Evolutionary conservation across 2,797 vertebrate genomes (phyloP).

Genomic region (Cyclura pinguis): DNA sequence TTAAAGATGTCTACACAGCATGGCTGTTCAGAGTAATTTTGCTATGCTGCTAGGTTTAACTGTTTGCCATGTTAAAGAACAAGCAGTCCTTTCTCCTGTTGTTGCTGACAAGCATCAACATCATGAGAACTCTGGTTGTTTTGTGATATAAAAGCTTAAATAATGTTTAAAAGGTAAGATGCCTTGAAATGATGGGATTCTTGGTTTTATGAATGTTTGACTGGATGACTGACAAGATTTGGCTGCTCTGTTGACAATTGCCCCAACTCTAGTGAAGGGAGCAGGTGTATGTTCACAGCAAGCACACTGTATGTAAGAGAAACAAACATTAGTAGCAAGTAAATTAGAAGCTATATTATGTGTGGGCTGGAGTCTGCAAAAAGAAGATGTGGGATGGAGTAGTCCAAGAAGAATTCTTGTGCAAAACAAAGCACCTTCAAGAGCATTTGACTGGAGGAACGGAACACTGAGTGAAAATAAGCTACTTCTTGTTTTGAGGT

Average conservation of each 20-base stretch:
- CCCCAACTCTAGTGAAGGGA: not conserved
- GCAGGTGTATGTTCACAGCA: too few relatives aligned
- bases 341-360: not conserved
- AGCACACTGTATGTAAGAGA: not conserved
- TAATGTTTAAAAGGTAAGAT: not conserved
- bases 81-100: not conserved
- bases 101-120: not conserved
- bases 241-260: not conserved
- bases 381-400: not conserved
- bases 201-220: not conserved
- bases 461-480: too few relatives aligned
- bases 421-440: too few relatives aligned
- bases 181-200: not conserved
- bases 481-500: too few relatives aligned
- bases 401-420: not conserved
- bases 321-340: not conserved
- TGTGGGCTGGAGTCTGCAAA: not conserved
- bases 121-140: not conserved
- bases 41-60: not conserved
- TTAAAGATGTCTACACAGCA: not conserved
- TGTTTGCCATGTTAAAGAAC: not conserved
- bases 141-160: not conserved
- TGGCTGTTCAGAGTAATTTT: not conserved
- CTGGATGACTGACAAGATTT: not conserved
- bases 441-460: too few relatives aligned